Percentiles rank a stretch among this genome's conserved stretches.
These are phyloP conservation scores for Metopolophium dirhodum DNA, from an alignment of 1,140 invertebrate species.

Conservation along the genomic window DNA sequence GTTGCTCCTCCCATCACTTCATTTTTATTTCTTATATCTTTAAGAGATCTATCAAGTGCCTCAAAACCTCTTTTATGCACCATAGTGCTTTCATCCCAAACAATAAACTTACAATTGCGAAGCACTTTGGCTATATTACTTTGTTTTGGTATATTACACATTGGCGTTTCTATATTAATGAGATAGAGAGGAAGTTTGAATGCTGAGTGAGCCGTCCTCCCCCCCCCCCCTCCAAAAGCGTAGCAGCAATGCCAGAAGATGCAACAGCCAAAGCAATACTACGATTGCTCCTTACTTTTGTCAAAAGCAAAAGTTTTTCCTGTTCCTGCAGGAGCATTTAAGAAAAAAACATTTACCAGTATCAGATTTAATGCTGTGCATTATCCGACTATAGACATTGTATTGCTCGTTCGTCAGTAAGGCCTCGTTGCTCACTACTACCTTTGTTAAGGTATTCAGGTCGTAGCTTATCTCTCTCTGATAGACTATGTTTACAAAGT, in stretches of 20 bases:
- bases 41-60: slow-evolving; percentile 60
- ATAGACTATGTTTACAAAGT: no score
- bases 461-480: no score
- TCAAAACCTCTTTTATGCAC: slow-evolving; percentile 61
- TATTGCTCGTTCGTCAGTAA: no score
- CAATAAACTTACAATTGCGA: slow-evolving; percentile 60
- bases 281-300: neutral
- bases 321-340: no score
- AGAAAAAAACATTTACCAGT: no score
- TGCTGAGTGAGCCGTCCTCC: slow-evolving; percentile 63
- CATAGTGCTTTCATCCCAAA: slow-evolving; percentile 65
- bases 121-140: neutral
- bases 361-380: no score
- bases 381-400: no score
- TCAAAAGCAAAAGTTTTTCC: neutral
- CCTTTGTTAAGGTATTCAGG: no score
- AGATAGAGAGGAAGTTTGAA: slow-evolving; percentile 62
- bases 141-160: slow-evolving; percentile 60
- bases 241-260: slow-evolving; percentile 64
- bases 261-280: slow-evolving; percentile 58
- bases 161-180: slow-evolving; percentile 57
- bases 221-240: slow-evolving; percentile 63
- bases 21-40: slow-evolving; percentile 42
- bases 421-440: no score
- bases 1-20: slow-evolving; percentile 59